Evolutionary conservation across 1,140 invertebrate genomes (phyloP).

Genomic region (Parapsyche elsis): DNA sequence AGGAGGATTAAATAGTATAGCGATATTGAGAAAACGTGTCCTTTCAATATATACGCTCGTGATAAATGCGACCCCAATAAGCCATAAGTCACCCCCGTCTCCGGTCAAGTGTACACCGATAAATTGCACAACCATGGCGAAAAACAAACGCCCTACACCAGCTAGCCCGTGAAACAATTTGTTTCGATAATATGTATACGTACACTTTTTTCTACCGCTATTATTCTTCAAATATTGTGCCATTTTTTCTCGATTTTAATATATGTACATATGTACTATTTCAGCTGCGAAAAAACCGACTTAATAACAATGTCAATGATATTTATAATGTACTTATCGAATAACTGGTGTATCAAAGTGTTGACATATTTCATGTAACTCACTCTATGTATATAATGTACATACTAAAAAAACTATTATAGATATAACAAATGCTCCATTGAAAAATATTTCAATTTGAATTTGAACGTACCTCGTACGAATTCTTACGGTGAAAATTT

Average conservation of each 20-base stretch:
- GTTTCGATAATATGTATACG: conserved; percentile 15
- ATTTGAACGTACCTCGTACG: too few species aligned
- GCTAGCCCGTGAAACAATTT: conserved; percentile 37
- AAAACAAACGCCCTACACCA: conserved; percentile 33
- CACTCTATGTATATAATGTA: too few species aligned
- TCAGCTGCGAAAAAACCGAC: background rate
- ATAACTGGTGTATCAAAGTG: too few species aligned
- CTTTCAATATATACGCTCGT: conserved; percentile 35
- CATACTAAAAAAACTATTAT: too few species aligned
- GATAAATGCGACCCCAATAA: conserved; percentile 39
- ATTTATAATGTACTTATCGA: too few species aligned
- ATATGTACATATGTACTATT: background rate
- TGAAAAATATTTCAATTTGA: too few species aligned
- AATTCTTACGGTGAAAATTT: too few species aligned
- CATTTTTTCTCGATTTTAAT: background rate
- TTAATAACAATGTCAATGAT: too few species aligned
- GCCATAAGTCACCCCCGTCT: conserved; percentile 38
- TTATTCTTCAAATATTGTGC: background rate
- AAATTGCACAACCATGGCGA: conserved; percentile 32
- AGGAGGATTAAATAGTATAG: conserved; percentile 39
- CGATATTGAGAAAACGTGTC: conserved; percentile 42
- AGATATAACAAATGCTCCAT: too few species aligned
- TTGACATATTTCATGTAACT: too few species aligned
- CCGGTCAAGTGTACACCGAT: conserved; percentile 31
- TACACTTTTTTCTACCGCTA: background rate